Evolutionary conservation across 2,113 vertebrate species (phyloP).

Genomic region (Heteronetta atricapilla): DNA sequence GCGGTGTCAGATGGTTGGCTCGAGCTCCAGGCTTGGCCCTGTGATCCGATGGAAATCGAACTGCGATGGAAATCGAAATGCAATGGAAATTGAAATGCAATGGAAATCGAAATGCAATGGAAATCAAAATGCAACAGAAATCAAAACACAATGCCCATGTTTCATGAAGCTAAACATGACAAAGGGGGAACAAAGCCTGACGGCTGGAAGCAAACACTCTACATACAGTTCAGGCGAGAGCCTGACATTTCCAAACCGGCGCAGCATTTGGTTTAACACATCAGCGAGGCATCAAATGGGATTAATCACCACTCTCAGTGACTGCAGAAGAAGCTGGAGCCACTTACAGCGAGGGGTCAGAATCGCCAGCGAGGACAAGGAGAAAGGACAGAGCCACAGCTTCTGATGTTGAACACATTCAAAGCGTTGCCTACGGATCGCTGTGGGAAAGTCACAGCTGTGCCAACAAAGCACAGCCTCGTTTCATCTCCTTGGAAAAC

Average conservation of each 20-base stretch:
- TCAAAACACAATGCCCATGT: background rate
- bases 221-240: background rate
- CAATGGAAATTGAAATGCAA: too few species aligned
- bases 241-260: background rate
- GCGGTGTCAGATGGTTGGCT: background rate
- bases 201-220: background rate
- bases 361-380: background rate
- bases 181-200: background rate
- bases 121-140: background rate
- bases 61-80: too few species aligned
- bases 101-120: background rate
- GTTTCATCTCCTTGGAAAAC: background rate
- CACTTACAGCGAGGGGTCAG: background rate
- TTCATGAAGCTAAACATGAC: background rate
- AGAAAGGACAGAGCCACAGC: background rate
- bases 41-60: background rate
- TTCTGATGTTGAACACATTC: background rate
- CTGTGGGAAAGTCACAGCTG: background rate
- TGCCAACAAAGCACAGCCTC: background rate
- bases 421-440: background rate
- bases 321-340: background rate
- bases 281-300: background rate
- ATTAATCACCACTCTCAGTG: background rate
- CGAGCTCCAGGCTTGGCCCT: background rate
- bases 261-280: accelerated